A percentile compares a stretch with the other conserved stretches of the same genome.
Evolutionary conservation across 1,140 invertebrate species (phyloP).

Genomic region (Zaprionus gabonicus): DNA sequence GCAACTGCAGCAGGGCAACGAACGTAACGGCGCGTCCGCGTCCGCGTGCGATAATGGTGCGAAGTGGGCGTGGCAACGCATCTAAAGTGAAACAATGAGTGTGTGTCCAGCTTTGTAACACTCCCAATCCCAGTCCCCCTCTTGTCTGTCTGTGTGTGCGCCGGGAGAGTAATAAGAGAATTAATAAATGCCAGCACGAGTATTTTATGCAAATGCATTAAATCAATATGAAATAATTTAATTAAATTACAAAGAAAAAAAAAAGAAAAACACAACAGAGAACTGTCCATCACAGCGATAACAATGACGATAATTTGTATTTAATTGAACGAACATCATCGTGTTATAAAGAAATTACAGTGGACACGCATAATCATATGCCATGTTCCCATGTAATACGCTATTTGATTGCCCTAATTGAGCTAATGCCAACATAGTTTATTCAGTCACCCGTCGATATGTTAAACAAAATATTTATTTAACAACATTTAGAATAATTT

Average conservation of each 20-base stretch:
- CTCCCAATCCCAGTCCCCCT: background rate
- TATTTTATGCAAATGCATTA: constrained; percentile 70
- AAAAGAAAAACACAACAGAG: constrained; percentile 9
- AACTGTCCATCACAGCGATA: constrained; percentile 38
- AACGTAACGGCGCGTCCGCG: constrained; percentile 23
- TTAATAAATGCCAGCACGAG: constrained; percentile 56
- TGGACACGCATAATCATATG: constrained; percentile 36
- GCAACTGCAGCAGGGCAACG: constrained; percentile 27
- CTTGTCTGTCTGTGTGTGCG: constrained; percentile 1
- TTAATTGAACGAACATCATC: constrained; percentile 55
- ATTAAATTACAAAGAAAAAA: constrained; percentile 59
- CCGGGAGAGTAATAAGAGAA: constrained; percentile 28
- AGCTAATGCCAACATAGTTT: constrained; percentile 30
- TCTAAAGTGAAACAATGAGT: constrained; percentile 27
- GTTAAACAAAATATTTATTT: background rate
- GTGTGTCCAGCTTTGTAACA: constrained; percentile 11
- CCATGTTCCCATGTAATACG: constrained; percentile 28
- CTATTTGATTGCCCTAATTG: constrained; percentile 49
- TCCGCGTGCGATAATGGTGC: constrained; percentile 25
- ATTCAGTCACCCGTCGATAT: constrained; percentile 1
- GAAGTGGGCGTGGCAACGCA: constrained; percentile 36
- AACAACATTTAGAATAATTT: background rate
- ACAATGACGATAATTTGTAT: constrained; percentile 61
- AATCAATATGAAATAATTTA: constrained; percentile 76
- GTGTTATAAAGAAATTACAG: constrained; percentile 37